Percentiles rank a stretch among this genome's conserved stretches.
Conservation (phyloP, 2,797 vertebrate species). For the Carcharodon carcharias region DNA sequence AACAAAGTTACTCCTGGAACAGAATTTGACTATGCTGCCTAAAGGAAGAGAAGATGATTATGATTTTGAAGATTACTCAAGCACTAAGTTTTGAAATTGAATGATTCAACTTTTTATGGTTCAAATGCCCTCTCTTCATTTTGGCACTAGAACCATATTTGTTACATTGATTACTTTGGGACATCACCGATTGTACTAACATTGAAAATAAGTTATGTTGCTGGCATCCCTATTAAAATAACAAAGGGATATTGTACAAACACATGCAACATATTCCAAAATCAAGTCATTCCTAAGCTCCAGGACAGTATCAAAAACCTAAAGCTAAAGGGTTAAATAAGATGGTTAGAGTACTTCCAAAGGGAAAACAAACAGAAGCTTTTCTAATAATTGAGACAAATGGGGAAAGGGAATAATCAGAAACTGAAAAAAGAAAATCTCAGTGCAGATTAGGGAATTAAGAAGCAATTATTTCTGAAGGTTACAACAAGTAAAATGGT, state of each 20-base stretch:
- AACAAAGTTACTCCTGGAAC: neutral
- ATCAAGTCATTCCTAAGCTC: neutral
- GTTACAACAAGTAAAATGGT: neutral
- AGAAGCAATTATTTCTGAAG: neutral
- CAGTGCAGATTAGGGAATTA: neutral
- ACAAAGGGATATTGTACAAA: neutral
- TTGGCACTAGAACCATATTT: neutral
- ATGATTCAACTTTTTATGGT: neutral
- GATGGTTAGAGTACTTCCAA: neutral
- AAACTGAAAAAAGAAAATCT: neutral
- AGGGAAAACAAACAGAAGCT: neutral
- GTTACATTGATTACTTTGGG: neutral
- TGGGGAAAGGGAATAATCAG: neutral
- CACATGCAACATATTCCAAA: neutral
- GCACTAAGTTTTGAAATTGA: neutral
- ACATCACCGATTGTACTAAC: neutral
- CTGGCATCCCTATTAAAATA: neutral
- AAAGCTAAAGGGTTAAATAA: neutral
- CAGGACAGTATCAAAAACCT: neutral
- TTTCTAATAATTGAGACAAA: neutral
- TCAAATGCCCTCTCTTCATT: neutral
- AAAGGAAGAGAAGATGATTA: neutral
- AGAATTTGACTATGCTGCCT: neutral
- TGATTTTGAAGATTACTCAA: neutral
- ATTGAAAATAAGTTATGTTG: neutral